Percentiles rank a stretch among this genome's conserved stretches.
Conservation (phyloP, 2,113 vertebrate species). For the Coptodon bakossiorum region DNA sequence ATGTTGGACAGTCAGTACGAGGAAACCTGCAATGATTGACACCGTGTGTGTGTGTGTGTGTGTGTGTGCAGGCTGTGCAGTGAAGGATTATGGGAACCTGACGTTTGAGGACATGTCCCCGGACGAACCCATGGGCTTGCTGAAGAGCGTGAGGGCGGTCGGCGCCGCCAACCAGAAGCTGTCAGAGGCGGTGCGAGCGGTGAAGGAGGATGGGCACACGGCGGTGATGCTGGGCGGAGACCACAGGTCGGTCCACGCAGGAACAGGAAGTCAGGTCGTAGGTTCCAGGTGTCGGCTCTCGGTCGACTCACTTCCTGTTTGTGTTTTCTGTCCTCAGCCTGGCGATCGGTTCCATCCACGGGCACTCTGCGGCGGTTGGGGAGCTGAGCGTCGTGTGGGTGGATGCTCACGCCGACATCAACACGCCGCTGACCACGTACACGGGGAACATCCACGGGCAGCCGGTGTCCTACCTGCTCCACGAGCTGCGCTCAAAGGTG, state of each 20-base stretch:
- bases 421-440: slow-evolving; percentile 67
- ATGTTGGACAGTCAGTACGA: background rate
- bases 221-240: slow-evolving; percentile 73
- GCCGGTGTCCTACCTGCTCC: slow-evolving; percentile 67
- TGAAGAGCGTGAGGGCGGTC: slow-evolving; percentile 51
- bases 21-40: background rate
- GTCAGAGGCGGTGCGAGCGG: slow-evolving; percentile 37
- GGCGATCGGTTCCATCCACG: slow-evolving; percentile 73
- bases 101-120: slow-evolving; percentile 41
- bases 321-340: slow-evolving; percentile 37
- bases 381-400: slow-evolving; percentile 72
- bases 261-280: background rate
- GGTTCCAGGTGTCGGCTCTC: background rate
- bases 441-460: slow-evolving; percentile 76
- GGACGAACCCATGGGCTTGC: slow-evolving; percentile 29
- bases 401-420: slow-evolving; percentile 77
- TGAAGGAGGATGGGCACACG: slow-evolving; percentile 64
- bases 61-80: slow-evolving; percentile 52
- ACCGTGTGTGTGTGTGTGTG: background rate
- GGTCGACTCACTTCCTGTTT: background rate
- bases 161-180: slow-evolving; percentile 65
- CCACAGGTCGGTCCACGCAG: slow-evolving; percentile 59
- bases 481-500: slow-evolving; percentile 64
- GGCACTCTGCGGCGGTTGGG: slow-evolving; percentile 55
- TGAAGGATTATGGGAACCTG: slow-evolving; percentile 76